phyloP scores from a whole-genome alignment of 2,797 vertebrate genomes.

The Crocodylus rhombifer region DNA sequence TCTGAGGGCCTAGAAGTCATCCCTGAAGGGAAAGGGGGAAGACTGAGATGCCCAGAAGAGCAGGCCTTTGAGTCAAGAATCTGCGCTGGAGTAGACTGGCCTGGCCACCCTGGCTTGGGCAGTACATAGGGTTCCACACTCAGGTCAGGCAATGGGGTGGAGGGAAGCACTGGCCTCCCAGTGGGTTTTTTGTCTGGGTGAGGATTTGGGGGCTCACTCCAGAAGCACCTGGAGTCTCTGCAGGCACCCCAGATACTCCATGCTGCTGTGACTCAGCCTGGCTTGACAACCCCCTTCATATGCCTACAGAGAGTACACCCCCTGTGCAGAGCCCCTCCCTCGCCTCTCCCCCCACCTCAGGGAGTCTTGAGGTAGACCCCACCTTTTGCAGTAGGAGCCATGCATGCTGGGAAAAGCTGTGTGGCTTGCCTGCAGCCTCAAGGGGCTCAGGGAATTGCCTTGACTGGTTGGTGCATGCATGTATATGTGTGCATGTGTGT shows the following conservation, averaged over 20 bases:
- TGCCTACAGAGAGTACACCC: not conserved
- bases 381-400: no score
- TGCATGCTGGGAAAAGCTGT: not conserved
- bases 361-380: no score
- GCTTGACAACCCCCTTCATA: not conserved
- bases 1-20: not conserved
- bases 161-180: not conserved
- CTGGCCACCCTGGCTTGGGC: not conserved
- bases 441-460: not conserved
- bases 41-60: not conserved
- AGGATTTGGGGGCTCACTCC: no score
- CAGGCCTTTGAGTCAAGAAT: not conserved
- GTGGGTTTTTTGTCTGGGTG: not conserved
- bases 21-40: not conserved
- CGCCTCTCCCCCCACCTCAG: not conserved
- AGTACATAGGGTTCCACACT: not conserved
- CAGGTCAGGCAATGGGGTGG: not conserved
- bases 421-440: not conserved
- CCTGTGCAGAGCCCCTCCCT: not conserved
- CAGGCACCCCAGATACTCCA: not conserved
- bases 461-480: accelerated
- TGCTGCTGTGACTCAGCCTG: not conserved
- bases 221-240: not conserved
- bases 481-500: accelerated
- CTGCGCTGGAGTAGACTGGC: not conserved